Conservation (phyloP, 2,797 vertebrate genomes). For the Aldrovandia affinis region DNA sequence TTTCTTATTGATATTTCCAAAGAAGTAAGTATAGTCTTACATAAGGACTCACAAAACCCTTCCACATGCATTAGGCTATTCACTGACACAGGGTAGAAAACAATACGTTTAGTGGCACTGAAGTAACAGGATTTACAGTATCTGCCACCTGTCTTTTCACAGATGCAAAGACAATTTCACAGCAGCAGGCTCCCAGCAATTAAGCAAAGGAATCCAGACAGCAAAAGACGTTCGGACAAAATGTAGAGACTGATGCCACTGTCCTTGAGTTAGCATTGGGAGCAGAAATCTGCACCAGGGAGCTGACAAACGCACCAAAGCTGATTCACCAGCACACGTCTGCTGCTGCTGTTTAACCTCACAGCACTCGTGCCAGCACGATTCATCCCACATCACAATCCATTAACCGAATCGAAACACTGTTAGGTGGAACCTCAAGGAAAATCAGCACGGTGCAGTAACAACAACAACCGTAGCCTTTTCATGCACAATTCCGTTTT, state of each 20-base stretch:
- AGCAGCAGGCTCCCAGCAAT: neutral
- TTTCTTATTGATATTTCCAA: constrained; percentile 1
- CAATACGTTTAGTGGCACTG: neutral
- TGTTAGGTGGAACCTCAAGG: constrained; percentile 11
- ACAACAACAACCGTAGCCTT: neutral
- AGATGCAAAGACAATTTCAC: neutral
- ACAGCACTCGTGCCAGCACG: neutral
- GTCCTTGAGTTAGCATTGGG: constrained; percentile 19
- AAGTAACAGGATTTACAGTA: neutral
- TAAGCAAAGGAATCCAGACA: neutral
- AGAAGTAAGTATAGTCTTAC: neutral
- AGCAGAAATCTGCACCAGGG: neutral
- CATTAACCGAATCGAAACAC: neutral
- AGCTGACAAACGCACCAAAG: neutral
- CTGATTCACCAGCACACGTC: constrained; percentile 2
- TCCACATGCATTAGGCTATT: constrained; percentile 1
- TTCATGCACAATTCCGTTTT: neutral
- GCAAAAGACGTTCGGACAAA: neutral
- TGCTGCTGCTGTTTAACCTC: neutral
- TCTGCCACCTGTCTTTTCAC: neutral
- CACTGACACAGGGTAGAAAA: too few species aligned
- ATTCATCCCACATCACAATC: neutral
- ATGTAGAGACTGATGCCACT: neutral
- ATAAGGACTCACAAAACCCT: neutral
- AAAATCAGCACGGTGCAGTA: neutral